These are phyloP conservation scores for Turdus rufiventris DNA, from an alignment of 2,113 vertebrate species.

Conservation along the genomic window DNA sequence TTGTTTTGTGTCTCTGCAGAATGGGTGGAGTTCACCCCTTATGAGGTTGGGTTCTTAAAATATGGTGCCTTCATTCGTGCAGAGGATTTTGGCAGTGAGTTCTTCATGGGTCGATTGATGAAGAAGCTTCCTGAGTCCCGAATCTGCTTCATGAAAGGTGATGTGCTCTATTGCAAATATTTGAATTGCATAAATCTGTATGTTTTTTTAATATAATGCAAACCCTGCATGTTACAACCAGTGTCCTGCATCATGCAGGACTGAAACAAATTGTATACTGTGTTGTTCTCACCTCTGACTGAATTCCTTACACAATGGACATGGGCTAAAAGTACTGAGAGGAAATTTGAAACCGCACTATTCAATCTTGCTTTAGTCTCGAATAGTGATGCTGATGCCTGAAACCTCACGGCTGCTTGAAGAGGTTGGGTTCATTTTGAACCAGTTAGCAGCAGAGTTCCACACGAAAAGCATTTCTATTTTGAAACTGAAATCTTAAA, in stretches of 20 bases:
- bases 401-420: neutral
- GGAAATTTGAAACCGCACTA: neutral
- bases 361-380: neutral
- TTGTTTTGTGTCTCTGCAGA: conserved; percentile 53
- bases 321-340: neutral
- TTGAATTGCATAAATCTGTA: neutral
- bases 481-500: neutral
- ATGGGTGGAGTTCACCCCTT: conserved; percentile 89
- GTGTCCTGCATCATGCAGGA: neutral
- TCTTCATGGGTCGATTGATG: conserved; percentile 82
- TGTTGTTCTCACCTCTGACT: neutral
- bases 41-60: conserved; percentile 82
- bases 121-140: conserved; percentile 78
- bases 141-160: conserved; percentile 83
- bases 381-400: neutral
- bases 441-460: neutral
- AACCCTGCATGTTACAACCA: neutral
- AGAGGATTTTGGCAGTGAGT: conserved; percentile 83
- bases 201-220: neutral
- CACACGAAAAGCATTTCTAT: neutral
- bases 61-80: conserved; percentile 78
- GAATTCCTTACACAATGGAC: neutral
- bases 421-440: neutral
- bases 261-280: neutral
- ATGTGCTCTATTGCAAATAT: neutral